Percentiles rank a stretch among this genome's conserved stretches.
phyloP scores from a whole-genome alignment of 2,888 invertebrate genomes.

The Tenthredo distinguenda region DNA sequence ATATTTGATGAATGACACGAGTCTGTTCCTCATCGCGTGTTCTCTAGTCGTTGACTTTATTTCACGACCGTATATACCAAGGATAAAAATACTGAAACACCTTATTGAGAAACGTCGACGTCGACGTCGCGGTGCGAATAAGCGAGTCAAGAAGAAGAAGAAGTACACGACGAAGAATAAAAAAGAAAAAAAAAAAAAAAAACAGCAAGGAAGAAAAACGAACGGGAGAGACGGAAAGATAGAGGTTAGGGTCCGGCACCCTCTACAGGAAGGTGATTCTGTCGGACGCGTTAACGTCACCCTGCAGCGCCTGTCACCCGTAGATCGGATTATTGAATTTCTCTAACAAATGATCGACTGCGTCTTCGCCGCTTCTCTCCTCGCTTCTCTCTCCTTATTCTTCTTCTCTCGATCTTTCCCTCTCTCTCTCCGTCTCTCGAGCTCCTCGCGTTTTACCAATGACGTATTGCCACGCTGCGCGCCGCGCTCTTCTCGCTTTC shows the following conservation, averaged over 20 bases:
- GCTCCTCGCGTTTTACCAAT: slow-evolving; percentile 25
- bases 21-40: slow-evolving; percentile 1
- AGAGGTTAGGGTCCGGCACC: neutral
- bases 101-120: slow-evolving; percentile 40
- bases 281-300: slow-evolving; percentile 60
- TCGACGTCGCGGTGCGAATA: slow-evolving; percentile 19
- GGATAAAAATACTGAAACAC: slow-evolving; percentile 9
- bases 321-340: slow-evolving; percentile 71
- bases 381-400: neutral
- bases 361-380: slow-evolving; percentile 33
- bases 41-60: slow-evolving; percentile 24
- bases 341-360: slow-evolving; percentile 70
- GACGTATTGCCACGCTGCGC: slow-evolving; percentile 31
- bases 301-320: slow-evolving; percentile 63
- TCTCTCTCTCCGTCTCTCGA: neutral
- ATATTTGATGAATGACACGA: neutral
- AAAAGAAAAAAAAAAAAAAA: neutral
- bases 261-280: slow-evolving; percentile 52
- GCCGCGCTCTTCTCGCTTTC: neutral
- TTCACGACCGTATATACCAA: neutral
- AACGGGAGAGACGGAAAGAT: neutral
- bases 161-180: neutral
- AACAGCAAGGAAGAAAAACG: neutral
- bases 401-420: neutral
- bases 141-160: neutral